phyloP scores from a whole-genome alignment of 2,113 vertebrate genomes.

The Psophia crepitans region DNA sequence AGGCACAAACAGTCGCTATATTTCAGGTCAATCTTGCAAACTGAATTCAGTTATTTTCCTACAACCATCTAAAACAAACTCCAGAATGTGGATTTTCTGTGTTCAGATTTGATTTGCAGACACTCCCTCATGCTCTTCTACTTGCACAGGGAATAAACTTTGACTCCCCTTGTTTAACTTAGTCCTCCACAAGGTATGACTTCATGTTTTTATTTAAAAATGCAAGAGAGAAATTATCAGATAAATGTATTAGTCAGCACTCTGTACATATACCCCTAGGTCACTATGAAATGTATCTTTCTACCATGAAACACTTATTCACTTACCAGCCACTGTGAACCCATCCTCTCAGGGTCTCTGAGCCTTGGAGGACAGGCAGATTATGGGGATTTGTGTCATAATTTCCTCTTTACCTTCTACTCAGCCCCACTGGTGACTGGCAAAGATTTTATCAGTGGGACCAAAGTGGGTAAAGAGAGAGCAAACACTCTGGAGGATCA shows the following conservation, averaged over 20 bases:
- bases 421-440: neutral
- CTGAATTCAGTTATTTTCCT: neutral
- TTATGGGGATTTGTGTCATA: neutral
- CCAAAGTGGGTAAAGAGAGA: neutral
- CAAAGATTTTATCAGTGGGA: neutral
- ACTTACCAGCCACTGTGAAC: neutral
- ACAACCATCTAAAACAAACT: constrained; percentile 34
- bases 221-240: neutral
- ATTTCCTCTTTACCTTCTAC: neutral
- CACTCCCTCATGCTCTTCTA: neutral
- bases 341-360: neutral
- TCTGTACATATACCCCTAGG: neutral
- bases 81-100: constrained; percentile 32
- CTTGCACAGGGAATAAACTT: neutral
- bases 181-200: neutral
- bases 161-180: neutral
- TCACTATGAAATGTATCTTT: neutral
- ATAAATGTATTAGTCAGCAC: neutral
- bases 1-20: neutral
- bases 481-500: neutral
- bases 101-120: constrained; percentile 45
- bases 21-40: neutral
- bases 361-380: neutral
- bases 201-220: neutral
- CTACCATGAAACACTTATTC: neutral